Evolutionary conservation across 1,140 invertebrate species (phyloP).

Genomic region (Teleogryllus occipitalis): DNA sequence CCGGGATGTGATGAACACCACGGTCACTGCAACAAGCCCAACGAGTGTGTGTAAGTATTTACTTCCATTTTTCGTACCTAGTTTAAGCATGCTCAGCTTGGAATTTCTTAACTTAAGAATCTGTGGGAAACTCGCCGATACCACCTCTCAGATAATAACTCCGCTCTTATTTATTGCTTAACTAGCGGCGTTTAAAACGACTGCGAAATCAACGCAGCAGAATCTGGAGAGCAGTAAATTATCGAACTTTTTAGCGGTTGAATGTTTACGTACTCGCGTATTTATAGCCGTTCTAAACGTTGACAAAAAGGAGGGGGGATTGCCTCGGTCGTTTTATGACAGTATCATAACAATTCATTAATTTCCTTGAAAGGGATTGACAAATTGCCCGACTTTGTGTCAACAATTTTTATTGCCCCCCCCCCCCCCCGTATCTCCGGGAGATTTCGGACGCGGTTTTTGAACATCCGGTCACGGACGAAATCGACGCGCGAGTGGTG

Average conservation of each 20-base stretch:
- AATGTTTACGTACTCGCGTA: neutral
- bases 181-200: neutral
- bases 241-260: neutral
- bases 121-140: no score
- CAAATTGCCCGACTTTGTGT: no score
- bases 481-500: no score
- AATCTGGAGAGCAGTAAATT: neutral
- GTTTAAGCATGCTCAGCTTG: neutral
- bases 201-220: neutral
- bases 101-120: neutral
- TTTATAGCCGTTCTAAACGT: neutral
- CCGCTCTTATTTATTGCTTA: neutral
- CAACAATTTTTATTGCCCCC: no score
- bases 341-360: neutral
- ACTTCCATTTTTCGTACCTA: neutral
- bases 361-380: neutral
- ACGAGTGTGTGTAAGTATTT: conserved; percentile 89
- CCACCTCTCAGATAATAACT: neutral
- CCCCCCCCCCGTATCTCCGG: no score
- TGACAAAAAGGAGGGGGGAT: no score
- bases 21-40: conserved; percentile 83
- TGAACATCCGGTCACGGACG: no score
- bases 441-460: no score
- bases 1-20: conserved; percentile 82
- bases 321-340: neutral